Base-by-base conservation (phyloP, 2,113 vertebrate genomes). In the Megaleporinus macrocephalus region DNA sequence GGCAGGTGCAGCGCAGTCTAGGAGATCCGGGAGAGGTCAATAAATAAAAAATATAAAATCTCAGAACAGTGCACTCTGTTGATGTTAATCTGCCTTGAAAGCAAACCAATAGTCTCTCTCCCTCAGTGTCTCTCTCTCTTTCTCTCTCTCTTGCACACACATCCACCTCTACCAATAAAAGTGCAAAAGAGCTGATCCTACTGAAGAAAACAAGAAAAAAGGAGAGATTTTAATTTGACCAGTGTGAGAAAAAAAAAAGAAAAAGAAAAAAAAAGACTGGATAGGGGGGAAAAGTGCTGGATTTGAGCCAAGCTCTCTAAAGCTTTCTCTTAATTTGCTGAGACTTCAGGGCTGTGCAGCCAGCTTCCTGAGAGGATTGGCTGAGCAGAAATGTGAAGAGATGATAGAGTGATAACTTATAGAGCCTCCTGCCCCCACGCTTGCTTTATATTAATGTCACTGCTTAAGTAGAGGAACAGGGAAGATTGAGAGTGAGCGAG, bases 401-500 rank as follows among this genome's bases (percentile, higher is more conserved):
- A 85, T 88, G 88, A 89, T 88, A 80, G 74, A 84, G 78, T 74
- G 85, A 90, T 88, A 81, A 70, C 47, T 81, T 44, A 29, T 24
- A 44, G 68, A 73, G 76, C 62, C 62, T 36, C 83, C 76, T 73
- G 71, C 62, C 70, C 72, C 73, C 73, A 66, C 74, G 72, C 87
- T 87, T 76, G 53, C 73, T 65, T 78, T 74, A 78, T 78, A 73
- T 53, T 82, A 57, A 44, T 85, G 80, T 90, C 86, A 89, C 81
- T 89, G 87, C 90, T 86, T 85, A 90, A 92, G 89, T 84, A 81
- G 80, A 78, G 62, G 62, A n/a, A 76, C n/a, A 44, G 47, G 53
- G 26, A 47, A 9, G 22, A 70, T 77, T 81, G 85, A 69, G 33
- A 33, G 73, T 36, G n/a, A 74, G 73, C 0, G 18, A 41, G 36